These are phyloP conservation scores for Theonella swinhoei DNA, from an alignment of 37 sponge, comb jelly and placozoan genomes.

Conservation along the genomic window DNA sequence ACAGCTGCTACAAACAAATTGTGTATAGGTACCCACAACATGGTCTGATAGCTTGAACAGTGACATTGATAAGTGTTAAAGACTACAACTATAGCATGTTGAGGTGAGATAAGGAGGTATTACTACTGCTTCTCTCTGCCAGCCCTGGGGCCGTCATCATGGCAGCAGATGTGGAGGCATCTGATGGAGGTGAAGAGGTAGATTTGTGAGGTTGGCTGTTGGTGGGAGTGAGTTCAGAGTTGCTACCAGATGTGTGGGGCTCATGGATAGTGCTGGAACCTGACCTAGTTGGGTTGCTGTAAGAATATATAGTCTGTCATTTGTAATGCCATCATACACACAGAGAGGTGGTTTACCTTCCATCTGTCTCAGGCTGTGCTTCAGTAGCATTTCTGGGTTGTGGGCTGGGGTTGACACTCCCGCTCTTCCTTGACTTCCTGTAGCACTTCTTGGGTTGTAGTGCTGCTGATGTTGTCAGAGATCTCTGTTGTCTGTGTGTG, in stretches of 20 bases:
- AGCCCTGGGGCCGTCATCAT: neutral
- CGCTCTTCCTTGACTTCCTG: neutral
- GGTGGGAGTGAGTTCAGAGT: neutral
- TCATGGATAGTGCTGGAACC: neutral
- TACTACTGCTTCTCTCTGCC: conserved; percentile 42
- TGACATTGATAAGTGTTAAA: too few species aligned
- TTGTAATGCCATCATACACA: too few species aligned
- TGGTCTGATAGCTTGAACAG: too few species aligned
- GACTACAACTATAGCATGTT: conserved; percentile 7
- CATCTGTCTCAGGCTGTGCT: too few species aligned
- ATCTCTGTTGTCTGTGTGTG: too few species aligned
- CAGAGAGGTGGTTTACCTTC: too few species aligned
- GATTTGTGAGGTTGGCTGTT: conserved; percentile 5
- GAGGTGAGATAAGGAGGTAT: conserved; percentile 27
- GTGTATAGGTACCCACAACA: too few species aligned
- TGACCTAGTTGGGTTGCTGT: too few species aligned
- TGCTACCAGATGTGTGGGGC: neutral
- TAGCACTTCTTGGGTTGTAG: neutral
- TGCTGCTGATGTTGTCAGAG: too few species aligned
- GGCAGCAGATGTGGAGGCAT: conserved; percentile 6
- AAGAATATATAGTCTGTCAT: too few species aligned
- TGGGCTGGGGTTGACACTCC: neutral
- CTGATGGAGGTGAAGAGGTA: neutral
- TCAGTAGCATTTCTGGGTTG: neutral
- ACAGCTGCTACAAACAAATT: too few species aligned